Percentiles rank a stretch among this genome's conserved stretches.
Conservation (phyloP, 2,113 vertebrate genomes). For the Boulengeromyrus knoepffleri region DNA sequence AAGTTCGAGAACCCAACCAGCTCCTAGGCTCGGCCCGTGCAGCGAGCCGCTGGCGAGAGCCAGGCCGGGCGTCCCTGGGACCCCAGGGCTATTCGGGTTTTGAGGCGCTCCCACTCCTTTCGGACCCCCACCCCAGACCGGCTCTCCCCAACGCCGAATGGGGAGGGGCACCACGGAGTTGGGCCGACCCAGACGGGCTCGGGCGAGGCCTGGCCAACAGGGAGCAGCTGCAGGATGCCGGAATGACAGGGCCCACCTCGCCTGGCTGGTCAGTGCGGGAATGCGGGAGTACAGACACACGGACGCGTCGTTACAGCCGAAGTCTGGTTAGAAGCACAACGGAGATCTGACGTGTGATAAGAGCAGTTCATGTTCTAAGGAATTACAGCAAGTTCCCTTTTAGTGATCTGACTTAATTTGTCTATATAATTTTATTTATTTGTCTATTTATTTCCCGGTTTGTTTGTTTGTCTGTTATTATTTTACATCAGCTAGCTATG, state of each 20-base stretch:
- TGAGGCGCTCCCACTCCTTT: not conserved
- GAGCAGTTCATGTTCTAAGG: not conserved
- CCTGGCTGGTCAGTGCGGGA: slow-evolving; percentile 35
- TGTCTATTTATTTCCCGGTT: slow-evolving; percentile 23
- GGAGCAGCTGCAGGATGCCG: slow-evolving; percentile 4
- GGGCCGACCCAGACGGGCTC: slow-evolving; percentile 4
- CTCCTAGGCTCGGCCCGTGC: slow-evolving; percentile 31
- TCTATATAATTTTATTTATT: slow-evolving; percentile 26
- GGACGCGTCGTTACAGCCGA: not conserved
- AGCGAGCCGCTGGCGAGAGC: not conserved
- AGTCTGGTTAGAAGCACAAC: slow-evolving; percentile 9
- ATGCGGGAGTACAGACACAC: not conserved
- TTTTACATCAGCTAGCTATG: slow-evolving; percentile 31
- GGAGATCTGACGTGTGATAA: slow-evolving; percentile 2
- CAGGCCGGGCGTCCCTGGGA: slow-evolving; percentile 23
- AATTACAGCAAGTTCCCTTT: not conserved
- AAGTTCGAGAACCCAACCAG: slow-evolving; percentile 60
- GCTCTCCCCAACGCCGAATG: not conserved
- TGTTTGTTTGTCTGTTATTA: slow-evolving; percentile 35
- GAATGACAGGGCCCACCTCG: not conserved
- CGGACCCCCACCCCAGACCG: not conserved
- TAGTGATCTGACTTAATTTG: slow-evolving; percentile 22
- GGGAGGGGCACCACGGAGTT: slow-evolving; percentile 14
- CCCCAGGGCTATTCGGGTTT: slow-evolving; percentile 15
- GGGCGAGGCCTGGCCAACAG: not conserved